These are phyloP conservation scores for Argyrosomus japonicus DNA, from an alignment of 2,113 vertebrate species.

Conservation along the genomic window DNA sequence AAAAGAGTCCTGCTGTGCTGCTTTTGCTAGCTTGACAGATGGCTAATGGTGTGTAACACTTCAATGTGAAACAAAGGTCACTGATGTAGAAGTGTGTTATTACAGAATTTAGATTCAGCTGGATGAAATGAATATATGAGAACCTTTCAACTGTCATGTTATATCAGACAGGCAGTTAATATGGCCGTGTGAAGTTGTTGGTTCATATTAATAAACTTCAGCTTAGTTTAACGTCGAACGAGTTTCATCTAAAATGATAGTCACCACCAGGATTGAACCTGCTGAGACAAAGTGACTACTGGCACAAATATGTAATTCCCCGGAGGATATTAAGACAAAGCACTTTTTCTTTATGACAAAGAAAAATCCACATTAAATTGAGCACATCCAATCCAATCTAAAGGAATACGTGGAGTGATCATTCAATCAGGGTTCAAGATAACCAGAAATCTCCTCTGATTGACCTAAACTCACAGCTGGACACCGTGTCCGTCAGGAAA, in stretches of 20 bases:
- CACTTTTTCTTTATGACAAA: not conserved
- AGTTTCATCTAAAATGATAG: not conserved
- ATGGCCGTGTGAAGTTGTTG: not conserved
- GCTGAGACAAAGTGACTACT: not conserved
- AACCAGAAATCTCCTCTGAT: not conserved
- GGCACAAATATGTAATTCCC: not conserved
- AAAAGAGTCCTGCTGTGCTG: slow-evolving; percentile 60
- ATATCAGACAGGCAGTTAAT: slow-evolving; percentile 12
- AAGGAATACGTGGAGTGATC: not conserved
- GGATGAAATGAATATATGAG: slow-evolving; percentile 31
- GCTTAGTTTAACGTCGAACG: slow-evolving; percentile 13
- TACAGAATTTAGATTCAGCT: slow-evolving; percentile 58
- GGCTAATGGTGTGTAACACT: slow-evolving; percentile 64
- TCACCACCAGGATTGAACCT: not conserved
- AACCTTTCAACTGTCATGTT: slow-evolving; percentile 32
- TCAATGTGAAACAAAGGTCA: slow-evolving; percentile 67
- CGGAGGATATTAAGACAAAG: not conserved
- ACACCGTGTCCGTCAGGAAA: not conserved
- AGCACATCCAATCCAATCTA: not conserved
- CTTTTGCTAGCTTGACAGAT: slow-evolving; percentile 70
- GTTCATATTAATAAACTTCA: slow-evolving; percentile 1
- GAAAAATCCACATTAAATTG: not conserved
- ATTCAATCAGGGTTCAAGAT: not conserved
- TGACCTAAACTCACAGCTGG: not conserved
- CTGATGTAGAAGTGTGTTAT: slow-evolving; percentile 39